Conservation (phyloP, 2,113 vertebrate genomes). For the Cyprinodon tularosa region DNA sequence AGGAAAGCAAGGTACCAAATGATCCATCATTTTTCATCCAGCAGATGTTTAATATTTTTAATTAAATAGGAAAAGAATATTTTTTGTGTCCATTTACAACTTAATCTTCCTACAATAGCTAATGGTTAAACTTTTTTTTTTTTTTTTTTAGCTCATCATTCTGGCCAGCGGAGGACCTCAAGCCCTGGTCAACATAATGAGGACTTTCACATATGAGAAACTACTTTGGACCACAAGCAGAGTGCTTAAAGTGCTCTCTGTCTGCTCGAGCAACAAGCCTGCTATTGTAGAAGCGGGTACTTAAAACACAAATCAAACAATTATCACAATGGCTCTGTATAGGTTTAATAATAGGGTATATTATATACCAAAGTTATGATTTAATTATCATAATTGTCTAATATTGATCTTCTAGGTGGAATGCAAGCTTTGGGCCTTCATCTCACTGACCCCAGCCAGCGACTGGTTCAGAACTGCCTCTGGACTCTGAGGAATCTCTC, state of each 20-base stretch:
- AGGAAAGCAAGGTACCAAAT: slow-evolving; percentile 94
- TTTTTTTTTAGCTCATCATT: slow-evolving; percentile 88
- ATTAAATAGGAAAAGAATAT: background rate
- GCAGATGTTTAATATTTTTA: background rate
- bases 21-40: background rate
- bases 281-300: slow-evolving; percentile 98
- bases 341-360: background rate
- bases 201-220: slow-evolving; percentile 98
- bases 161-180: slow-evolving; percentile 97
- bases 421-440: slow-evolving; percentile 99
- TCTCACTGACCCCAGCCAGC: slow-evolving; percentile 95
- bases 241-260: slow-evolving; percentile 97
- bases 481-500: slow-evolving; percentile 99
- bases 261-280: slow-evolving; percentile 98
- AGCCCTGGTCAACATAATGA: slow-evolving; percentile 98
- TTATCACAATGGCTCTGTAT: background rate
- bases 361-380: background rate
- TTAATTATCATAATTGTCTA: background rate
- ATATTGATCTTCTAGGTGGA: slow-evolving; percentile 81
- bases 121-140: slow-evolving; percentile 7
- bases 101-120: background rate
- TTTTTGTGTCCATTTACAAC: background rate
- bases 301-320: background rate
- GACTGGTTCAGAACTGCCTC: slow-evolving; percentile 98
- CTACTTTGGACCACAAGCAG: slow-evolving; percentile 99